These are phyloP conservation scores for Sebastes vulpes DNA, from an alignment of 2,797 vertebrate species.

Conservation along the genomic window DNA sequence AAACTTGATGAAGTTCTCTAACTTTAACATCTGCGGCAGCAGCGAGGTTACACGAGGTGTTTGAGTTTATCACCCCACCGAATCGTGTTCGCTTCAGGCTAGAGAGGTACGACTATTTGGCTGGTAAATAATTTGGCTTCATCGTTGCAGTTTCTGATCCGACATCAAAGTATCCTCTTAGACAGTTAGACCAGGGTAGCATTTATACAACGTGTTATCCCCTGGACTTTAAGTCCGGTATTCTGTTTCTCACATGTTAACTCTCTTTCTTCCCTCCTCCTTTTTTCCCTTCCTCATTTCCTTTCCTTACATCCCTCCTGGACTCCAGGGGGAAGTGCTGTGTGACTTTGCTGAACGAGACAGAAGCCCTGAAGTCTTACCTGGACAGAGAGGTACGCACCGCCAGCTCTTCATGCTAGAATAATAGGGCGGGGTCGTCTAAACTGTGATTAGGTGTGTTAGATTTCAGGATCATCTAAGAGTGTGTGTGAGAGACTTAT, in stretches of 20 bases:
- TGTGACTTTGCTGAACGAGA: constrained; percentile 97
- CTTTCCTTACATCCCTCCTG: neutral
- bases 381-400: constrained; percentile 94
- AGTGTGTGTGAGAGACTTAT: constrained; percentile 26
- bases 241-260: constrained; percentile 13
- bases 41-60: neutral
- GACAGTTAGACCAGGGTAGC: neutral
- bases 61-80: constrained; percentile 15
- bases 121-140: constrained; percentile 44
- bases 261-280: neutral
- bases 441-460: constrained; percentile 38
- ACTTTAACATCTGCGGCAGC: neutral
- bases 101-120: constrained; percentile 21
- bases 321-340: constrained; percentile 96
- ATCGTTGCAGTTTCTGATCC: neutral
- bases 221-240: neutral
- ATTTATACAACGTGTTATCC: constrained; percentile 16
- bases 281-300: neutral
- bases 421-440: neutral
- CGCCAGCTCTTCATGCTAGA: neutral
- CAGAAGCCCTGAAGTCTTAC: constrained; percentile 97
- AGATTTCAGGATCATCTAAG: constrained; percentile 30
- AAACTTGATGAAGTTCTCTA: constrained; percentile 21
- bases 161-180: constrained; percentile 14
- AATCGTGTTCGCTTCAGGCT: constrained; percentile 10